Evolutionary conservation across 1,140 invertebrate genomes (phyloP), one percentile per base, ranked within the genome.

Genomic region (Cydia fagiglandana): DNA sequence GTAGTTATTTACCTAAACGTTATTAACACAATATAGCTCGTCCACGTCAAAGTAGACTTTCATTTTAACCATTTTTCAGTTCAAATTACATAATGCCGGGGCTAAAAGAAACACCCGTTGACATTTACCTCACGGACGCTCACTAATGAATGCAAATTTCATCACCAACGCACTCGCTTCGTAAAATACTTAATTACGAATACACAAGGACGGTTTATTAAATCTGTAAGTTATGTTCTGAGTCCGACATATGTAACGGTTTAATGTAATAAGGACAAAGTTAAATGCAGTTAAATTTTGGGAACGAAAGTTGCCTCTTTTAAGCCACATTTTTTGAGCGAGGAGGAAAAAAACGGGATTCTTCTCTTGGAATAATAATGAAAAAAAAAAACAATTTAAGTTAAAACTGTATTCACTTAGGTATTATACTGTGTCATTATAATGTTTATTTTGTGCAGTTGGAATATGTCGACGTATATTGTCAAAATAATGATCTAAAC

Each of bases 121-220:
- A 70, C 66, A 70, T 70, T 70, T 41, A n/a, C 17, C 34, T 17
- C 66, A 45, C 66, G 66, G 66, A 41, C 64, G 38, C 7, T 70
- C n/a, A 41, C 66, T 41, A 70, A 70, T 70, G 66, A 70, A 70
- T 70, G 66, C 34, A 70, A 70, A 70, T 70, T 41, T 70, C 66
- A 70, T 70, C 66, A 70, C 12, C 64, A 34, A 68, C 64, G 10
- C 64, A 68, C 64, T 34, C 34, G 66, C 30, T 41, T 70, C 66
- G 17, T 7, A 70, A 70, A 70, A 70, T 70, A 30, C 66, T 70
- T 70, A 70, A 70, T 70, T 70, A 45, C n/a, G n/a, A 41, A 41
- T 34, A 68, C n/a, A 45, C 66, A 17, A 38, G 66, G 30, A 15
- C 64, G 13, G 66, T 38, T 70, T 70, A 70, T 70, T 70, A 70